Evolutionary conservation across 2,797 vertebrate species (phyloP), one percentile per base, ranked within the genome.

Genomic region (Geotrypetes seraphini): DNA sequence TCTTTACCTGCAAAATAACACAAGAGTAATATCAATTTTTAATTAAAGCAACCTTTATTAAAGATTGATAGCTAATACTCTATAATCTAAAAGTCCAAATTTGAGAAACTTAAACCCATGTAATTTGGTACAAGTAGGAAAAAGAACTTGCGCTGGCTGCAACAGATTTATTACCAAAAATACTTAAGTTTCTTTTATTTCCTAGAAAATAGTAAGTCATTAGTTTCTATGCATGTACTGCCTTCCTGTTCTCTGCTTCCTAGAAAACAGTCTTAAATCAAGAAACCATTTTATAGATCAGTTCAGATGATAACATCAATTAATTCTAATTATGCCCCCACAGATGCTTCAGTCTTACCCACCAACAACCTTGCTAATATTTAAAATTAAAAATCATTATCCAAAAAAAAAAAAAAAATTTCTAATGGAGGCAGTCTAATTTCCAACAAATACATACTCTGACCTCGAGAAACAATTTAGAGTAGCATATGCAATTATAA

Each of bases 1-100:
- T 96, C 92, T 87, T 96, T 96, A 86, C 93, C 92, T 96, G 81
- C 53, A 77, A 83, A 71, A 86, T 50, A 61, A 75, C 36, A 78
- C 50, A 76, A 60, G 72, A 65, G 69, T 60, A 79, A 42, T 63
- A 70, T 53, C 67, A 67, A 65, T 76, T 66, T 75, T 66, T 31
- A 2, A 62, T 64, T 25, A 37, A 22, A 0, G 9, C 36, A 47
- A 17, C 20, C 2, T 24, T 39, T 33, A 31, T 48, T 3, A 12
- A 55, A 7, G 1, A 36, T 37, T 2, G 4, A 53, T 41, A 17
- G 18, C 47, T n/a, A 12, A 5, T 16, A 11, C 8, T 12, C 17
- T 12, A 13, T 8, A 15, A n/a, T 12, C 9, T 20, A 22, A 25
- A n/a, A 10, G 10, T 16, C 29, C n/a, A 7, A 21, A 16, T 7